A percentile compares a stretch with the other conserved stretches of the same genome.
These are phyloP conservation scores for Serilophus lunatus DNA, from an alignment of 2,113 vertebrate genomes.

Conservation along the genomic window DNA sequence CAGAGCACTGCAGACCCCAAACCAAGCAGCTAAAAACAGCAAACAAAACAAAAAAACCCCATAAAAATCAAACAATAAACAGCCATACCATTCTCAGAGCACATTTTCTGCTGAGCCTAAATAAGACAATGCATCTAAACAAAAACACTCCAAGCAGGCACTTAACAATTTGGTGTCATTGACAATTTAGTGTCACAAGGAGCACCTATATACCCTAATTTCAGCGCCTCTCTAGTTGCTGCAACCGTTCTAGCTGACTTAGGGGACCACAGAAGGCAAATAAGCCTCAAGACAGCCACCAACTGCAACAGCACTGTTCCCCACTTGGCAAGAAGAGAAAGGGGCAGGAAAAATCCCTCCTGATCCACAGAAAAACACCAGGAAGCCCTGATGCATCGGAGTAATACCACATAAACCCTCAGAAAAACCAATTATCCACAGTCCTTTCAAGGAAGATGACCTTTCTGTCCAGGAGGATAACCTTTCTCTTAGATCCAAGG, in stretches of 20 bases:
- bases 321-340: neutral
- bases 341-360: neutral
- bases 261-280: neutral
- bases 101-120: neutral
- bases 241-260: neutral
- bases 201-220: neutral
- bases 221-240: neutral
- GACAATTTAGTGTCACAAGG: accelerated
- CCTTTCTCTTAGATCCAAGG: neutral
- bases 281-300: neutral
- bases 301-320: neutral
- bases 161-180: neutral
- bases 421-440: neutral
- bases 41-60: neutral
- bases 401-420: neutral
- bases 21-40: neutral
- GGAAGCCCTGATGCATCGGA: neutral
- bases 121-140: neutral
- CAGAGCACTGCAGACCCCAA: neutral
- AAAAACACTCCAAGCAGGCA: neutral
- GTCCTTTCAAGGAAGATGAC: neutral
- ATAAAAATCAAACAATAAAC: neutral
- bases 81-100: neutral
- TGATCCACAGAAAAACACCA: neutral
- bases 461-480: neutral